Conservation (phyloP, 2,888 invertebrate genomes). For the Anoncus sp. region DNA sequence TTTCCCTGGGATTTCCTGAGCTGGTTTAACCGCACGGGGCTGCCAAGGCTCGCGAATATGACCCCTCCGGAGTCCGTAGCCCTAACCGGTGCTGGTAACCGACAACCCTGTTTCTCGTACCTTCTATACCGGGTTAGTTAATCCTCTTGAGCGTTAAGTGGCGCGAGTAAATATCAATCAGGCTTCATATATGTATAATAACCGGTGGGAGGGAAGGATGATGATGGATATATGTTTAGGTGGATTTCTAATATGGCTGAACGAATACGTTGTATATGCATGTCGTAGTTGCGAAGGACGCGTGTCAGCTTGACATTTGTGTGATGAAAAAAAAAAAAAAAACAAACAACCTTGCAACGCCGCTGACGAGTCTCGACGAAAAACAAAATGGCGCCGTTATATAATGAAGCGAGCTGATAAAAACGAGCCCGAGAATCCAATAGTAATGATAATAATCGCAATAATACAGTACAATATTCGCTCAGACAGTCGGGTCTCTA, state of each 20-base stretch:
- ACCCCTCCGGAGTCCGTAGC: slow-evolving; percentile 16
- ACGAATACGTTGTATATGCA: neutral
- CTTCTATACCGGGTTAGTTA: slow-evolving; percentile 73
- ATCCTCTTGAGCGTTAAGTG: slow-evolving; percentile 81
- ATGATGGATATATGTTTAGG: neutral
- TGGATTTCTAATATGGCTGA: slow-evolving; percentile 8
- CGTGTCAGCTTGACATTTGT: slow-evolving; percentile 6
- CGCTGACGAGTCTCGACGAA: neutral
- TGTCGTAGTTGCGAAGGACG: slow-evolving; percentile 8
- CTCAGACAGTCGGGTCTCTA: no score
- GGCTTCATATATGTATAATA: slow-evolving; percentile 60
- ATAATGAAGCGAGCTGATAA: neutral
- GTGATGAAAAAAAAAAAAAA: no score
- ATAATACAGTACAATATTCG: no score
- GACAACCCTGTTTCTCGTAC: slow-evolving; percentile 36
- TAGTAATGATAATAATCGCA: neutral
- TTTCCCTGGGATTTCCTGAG: slow-evolving; percentile 45
- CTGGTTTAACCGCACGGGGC: slow-evolving; percentile 39
- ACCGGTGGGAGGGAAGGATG: slow-evolving; percentile 1
- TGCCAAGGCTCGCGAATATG: slow-evolving; percentile 23
- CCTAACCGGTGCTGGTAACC: slow-evolving; percentile 5
- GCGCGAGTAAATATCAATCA: slow-evolving; percentile 81
- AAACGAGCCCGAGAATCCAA: neutral
- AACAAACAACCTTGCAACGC: no score
- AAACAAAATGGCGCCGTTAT: neutral